Conservation (phyloP, 2,797 vertebrate genomes). For the Ceryle rudis region DNA sequence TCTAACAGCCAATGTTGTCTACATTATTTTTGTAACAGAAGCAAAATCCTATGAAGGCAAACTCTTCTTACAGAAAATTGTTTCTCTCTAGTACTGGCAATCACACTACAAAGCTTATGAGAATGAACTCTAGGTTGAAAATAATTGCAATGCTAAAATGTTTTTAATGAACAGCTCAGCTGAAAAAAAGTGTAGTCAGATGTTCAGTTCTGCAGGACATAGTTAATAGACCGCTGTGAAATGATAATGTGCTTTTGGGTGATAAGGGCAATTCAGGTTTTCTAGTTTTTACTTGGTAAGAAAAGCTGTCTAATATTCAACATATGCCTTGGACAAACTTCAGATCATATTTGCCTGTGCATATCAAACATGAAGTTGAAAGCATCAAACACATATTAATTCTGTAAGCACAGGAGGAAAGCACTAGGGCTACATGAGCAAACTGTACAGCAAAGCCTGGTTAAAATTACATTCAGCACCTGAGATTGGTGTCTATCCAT, state of each 20-base stretch:
- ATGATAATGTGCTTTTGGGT: not conserved
- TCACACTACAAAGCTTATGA: not conserved
- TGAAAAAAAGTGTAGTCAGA: not conserved
- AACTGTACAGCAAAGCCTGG: not conserved
- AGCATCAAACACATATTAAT: not conserved
- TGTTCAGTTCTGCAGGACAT: not conserved
- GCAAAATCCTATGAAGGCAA: not conserved
- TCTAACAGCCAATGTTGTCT: not conserved
- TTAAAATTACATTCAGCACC: not conserved
- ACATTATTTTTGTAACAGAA: slow-evolving; percentile 35
- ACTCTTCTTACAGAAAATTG: not conserved
- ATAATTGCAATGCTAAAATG: not conserved
- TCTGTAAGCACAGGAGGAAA: not conserved
- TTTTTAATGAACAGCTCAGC: not conserved
- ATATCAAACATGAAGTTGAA: not conserved
- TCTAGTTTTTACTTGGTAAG: not conserved
- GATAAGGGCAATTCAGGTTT: not conserved
- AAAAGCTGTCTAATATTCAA: not conserved
- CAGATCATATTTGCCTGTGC: not conserved
- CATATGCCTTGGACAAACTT: not conserved
- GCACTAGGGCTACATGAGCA: not conserved
- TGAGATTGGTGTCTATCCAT: not conserved
- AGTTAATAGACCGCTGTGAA: not conserved
- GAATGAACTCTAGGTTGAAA: not conserved
- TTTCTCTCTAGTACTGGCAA: not conserved